phyloP scores from a whole-genome alignment of 2,888 invertebrate genomes.

The Drosophila anomelani region DNA sequence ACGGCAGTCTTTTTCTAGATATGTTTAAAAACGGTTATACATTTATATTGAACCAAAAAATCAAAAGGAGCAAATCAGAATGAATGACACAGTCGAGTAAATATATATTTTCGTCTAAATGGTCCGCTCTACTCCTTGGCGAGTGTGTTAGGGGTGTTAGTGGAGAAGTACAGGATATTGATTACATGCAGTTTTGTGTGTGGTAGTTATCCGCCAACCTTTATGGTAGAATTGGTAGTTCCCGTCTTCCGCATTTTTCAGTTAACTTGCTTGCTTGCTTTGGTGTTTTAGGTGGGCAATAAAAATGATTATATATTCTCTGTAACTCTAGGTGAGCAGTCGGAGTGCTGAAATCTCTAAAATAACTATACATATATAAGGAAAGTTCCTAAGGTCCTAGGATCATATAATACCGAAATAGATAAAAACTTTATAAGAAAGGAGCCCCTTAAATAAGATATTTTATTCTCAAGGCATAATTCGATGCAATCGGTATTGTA shows the following conservation, averaged over 20 bases:
- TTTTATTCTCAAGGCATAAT: background rate
- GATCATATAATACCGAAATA: background rate
- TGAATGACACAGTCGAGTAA: constrained; percentile 49
- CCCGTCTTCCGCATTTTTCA: constrained; percentile 34
- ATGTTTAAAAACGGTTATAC: constrained; percentile 82
- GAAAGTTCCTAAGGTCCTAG: background rate
- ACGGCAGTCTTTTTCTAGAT: constrained; percentile 85
- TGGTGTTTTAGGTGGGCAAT: constrained; percentile 25
- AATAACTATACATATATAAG: constrained; percentile 8
- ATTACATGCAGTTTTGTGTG: constrained; percentile 33
- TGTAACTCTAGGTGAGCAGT: constrained; percentile 23
- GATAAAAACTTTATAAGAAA: background rate
- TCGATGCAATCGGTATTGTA: background rate
- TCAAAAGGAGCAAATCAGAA: constrained; percentile 62
- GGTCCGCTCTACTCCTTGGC: constrained; percentile 57
- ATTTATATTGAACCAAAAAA: constrained; percentile 68
- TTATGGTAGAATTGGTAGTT: constrained; percentile 30
- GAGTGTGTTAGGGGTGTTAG: constrained; percentile 32
- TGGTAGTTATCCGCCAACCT: constrained; percentile 30
- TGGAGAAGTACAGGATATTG: constrained; percentile 10
- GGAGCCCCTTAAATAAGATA: no score
- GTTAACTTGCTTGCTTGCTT: constrained; percentile 36
- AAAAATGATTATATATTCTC: constrained; percentile 12
- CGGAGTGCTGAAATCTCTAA: constrained; percentile 34
- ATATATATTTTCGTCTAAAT: constrained; percentile 48